Evolutionary conservation across 37 sponge, comb jelly and placozoan species (phyloP), one percentile per base, ranked within the genome.

Genomic region (Beroe forskalii): DNA sequence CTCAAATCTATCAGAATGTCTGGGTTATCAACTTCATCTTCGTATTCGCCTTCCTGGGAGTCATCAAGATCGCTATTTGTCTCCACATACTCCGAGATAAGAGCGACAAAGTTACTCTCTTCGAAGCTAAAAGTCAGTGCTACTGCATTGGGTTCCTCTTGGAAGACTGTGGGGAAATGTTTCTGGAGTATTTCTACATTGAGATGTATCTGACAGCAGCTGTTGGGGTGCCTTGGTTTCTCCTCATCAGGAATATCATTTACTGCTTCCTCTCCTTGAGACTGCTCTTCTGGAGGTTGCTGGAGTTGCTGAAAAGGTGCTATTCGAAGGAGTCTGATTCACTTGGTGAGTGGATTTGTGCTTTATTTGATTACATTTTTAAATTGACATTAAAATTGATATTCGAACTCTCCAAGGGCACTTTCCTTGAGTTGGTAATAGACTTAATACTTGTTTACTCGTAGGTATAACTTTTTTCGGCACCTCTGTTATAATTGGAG

Each of bases 21-120:
- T 80, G 86, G 86, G 86, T 80, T 42, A 80, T 80, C 86, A 80
- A 80, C 86, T 44, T 80, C 86, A 80, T 80, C 55, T 80, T 44
- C 31, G 86, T 30, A 0, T 80, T 80, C 22, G 86, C 86, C 1
- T 44, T 80, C 55, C 40, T 80, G 44, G 86, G 86, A 3, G 55
- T 80, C 9, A 44, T 80, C 24, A 80, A 80, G 40, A 37, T 80
- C 1, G 40, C 40, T 19, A 80, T 80, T 6, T 33, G 55, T 25
- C 86, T 80, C 2, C 86, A 80, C 28, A 80, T 80, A 2, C 86
- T 80, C n/a, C 86, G 86, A 1, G 35, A 41, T 12, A 80, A 80
- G 86, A 80, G 86, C 17, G 86, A 80, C 30, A 41, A 23, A 44
- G 86, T 80, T 1, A 44, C 86, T n/a, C 86, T 80, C 1, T 80